Percentiles rank a stretch among this genome's conserved stretches.
phyloP scores from a whole-genome alignment of 2,113 vertebrate species.

The Pseudorectes ferrugineus region DNA sequence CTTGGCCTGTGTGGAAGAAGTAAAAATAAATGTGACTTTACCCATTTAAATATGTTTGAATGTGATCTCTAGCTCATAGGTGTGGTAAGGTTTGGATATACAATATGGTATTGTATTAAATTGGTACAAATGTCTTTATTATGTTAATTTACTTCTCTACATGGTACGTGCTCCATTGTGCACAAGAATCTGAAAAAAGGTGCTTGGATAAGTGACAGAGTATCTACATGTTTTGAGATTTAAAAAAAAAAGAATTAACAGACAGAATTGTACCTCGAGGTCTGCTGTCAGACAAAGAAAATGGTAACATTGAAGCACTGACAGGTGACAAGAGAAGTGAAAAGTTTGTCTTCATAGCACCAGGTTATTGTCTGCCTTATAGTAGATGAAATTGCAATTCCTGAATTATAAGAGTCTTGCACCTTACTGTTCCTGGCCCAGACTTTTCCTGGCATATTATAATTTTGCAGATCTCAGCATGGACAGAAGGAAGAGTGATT shows the following conservation, averaged over 20 bases:
- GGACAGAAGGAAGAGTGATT: background rate
- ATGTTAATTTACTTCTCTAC: background rate
- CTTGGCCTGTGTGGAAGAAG: background rate
- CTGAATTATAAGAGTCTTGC: background rate
- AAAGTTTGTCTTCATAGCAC: background rate
- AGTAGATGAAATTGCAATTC: background rate
- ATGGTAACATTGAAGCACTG: background rate
- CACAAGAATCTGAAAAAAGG: background rate
- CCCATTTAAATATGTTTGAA: background rate
- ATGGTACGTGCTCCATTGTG: rapidly evolving
- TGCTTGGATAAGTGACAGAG: background rate
- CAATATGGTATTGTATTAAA: background rate
- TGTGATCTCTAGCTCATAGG: background rate
- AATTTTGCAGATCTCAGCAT: constrained; percentile 28
- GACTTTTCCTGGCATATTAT: background rate
- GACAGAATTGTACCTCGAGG: background rate
- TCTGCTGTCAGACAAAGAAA: background rate
- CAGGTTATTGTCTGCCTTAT: background rate
- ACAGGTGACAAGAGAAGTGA: background rate
- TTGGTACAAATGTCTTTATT: background rate
- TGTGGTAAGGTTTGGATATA: background rate
- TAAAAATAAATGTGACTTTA: background rate
- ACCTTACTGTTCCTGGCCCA: background rate
- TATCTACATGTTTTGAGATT: background rate
- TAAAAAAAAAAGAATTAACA: background rate